Evolutionary conservation across 2,113 vertebrate genomes (phyloP), one percentile per base, ranked within the genome.

Genomic region (Hydrolagus affinis): DNA sequence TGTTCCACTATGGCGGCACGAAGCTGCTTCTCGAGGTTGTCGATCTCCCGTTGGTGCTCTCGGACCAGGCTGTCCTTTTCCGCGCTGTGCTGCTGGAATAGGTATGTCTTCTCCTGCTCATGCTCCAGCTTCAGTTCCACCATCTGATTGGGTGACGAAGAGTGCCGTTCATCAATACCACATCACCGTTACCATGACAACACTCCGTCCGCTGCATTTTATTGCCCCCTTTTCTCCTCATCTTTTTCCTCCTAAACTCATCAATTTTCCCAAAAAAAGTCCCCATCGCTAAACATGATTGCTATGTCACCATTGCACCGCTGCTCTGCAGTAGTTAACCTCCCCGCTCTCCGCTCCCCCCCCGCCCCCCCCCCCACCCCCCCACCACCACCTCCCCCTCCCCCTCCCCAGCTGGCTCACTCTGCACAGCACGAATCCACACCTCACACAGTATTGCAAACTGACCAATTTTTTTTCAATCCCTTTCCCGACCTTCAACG

Each of bases 161-260:
- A 95, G 94, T 95, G 89, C 95, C 96, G 96, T 96, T 96, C 96
- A 97, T 98, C 95, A 97, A 92, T 91, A 94, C 96, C 95, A 96
- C 95, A 98, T 98, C 96, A 96, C 94, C 96, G 96, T 99, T 95
- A 95, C 97, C 96, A 99, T 99, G 97, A 98, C 97, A 98, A 99
- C 97, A 96, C 95, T 91, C 94, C 95, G 89, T 86, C 64, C 83
- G 74, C 73, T 86, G 44, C 72, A 68, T 23, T 86, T 72, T 86
- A 44, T 85, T 60, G 90, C 92, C 90, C 89, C 94, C 92, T 90
- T 91, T 85, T 89, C 89, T 89, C 94, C 95, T 95, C 90, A 90
- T 92, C 91, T 89, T 86, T 88, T 89, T 85, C 88, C 90, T 89
- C 90, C 87, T 94, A 92, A 92, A 93, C 95, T 91, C 87, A 93